Evolutionary conservation across 2,113 vertebrate species (phyloP), one percentile per base, ranked within the genome.

Genomic region (Speoplatyrhinus poulsoni): DNA sequence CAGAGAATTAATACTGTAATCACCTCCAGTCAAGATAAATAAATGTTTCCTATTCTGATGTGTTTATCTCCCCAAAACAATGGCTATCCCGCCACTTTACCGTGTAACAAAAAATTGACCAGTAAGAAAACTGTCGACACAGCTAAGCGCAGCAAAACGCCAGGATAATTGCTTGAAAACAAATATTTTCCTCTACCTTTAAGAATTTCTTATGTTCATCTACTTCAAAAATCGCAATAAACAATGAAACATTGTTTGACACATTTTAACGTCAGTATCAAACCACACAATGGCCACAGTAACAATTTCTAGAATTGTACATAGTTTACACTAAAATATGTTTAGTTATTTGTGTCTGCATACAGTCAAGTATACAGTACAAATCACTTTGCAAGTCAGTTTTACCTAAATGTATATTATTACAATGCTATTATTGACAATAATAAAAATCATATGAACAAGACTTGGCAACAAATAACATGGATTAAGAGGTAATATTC

Each of bases 271-370:
- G 60, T 73, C 72, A 79, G 19, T 32, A 71, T 36, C 5, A 13
- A 79, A 82, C 73, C 73, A 82, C 70, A 54, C 47, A 72, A 79
- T 76, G 62, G 55, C 69, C 84, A 85, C 74, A 8, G 62, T 54
- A 46, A 80, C 67, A 72, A 57, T 61, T 77, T 49, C 8, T 60
- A 73, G 33, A 72, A 76, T 61, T 71, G 6, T 48, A 53, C 7
- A 75, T 75, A 81, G 17, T 47, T 41, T 62, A 17, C 54, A 64
- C 57, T 33, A 69, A 54, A 73, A 72, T 4, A 79, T 56, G 64
- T 69, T 50, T 36, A 61, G 69, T 61, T 70, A 32, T 15, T 72
- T 65, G 10, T 36, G 62, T 33, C 48, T 16, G 46, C 70, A 60
- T 47, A 32, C 26, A 26, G 26, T 26, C 26, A 26, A 26, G 26